Evolutionary conservation across 2,888 invertebrate species (phyloP).

Genomic region (Phasia obesa): DNA sequence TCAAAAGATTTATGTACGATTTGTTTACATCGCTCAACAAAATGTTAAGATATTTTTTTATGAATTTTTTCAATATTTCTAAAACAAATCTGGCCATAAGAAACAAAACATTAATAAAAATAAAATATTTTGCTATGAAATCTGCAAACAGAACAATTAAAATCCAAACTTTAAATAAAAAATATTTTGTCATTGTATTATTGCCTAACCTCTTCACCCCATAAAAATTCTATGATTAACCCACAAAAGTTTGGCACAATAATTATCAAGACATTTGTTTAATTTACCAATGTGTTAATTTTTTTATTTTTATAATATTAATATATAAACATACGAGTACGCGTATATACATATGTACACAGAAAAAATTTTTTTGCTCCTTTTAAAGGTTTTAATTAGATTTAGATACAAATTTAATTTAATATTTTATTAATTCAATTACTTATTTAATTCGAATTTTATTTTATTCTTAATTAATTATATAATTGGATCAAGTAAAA

Average conservation of each 20-base stretch:
- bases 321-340: too few relatives aligned
- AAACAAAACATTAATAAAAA: conserved; percentile 27
- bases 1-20: conserved; percentile 71
- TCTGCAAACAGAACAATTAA: conserved; percentile 63
- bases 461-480: too few relatives aligned
- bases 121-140: conserved; percentile 21
- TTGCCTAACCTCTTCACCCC: neutral
- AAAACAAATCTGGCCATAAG: conserved; percentile 44
- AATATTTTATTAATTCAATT: too few relatives aligned
- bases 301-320: too few relatives aligned
- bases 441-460: too few relatives aligned
- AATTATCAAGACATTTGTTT: too few relatives aligned
- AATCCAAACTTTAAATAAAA: conserved; percentile 34
- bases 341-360: too few relatives aligned
- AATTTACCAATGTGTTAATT: too few relatives aligned
- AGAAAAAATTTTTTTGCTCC: too few relatives aligned
- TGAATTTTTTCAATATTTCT: conserved; percentile 28
- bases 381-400: too few relatives aligned
- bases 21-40: conserved; percentile 70
- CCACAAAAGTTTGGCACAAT: conserved; percentile 53
- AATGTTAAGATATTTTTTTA: conserved; percentile 65
- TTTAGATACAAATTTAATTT: too few relatives aligned
- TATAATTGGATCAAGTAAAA: too few relatives aligned
- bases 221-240: neutral
- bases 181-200: neutral